Percentiles rank a stretch among this genome's conserved stretches.
Evolutionary conservation across 2,797 vertebrate species (phyloP).

Genomic region (Alcedo quadribrachys): DNA sequence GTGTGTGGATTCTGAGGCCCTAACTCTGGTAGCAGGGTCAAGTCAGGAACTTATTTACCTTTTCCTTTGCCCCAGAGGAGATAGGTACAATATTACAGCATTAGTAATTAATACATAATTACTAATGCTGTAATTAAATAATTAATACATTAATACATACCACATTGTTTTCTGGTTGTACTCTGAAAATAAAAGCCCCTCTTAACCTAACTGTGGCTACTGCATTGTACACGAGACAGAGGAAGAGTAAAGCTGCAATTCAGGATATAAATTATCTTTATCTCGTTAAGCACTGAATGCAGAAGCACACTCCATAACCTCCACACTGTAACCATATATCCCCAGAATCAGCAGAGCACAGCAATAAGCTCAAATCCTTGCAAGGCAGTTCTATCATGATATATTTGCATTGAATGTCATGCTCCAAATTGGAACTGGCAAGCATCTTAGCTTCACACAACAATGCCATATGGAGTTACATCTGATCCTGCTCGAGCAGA

Average conservation of each 20-base stretch:
- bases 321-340: background rate
- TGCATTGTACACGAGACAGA: background rate
- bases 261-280: background rate
- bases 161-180: background rate
- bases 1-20: background rate
- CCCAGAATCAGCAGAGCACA: conserved; percentile 3
- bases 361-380: conserved; percentile 10
- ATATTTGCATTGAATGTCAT: conserved; percentile 63
- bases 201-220: background rate
- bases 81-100: background rate
- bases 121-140: too few relatives aligned
- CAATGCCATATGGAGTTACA: conserved; percentile 79
- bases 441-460: conserved; percentile 39
- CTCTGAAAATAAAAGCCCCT: background rate
- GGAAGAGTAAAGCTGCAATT: background rate
- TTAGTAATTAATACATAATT: too few relatives aligned
- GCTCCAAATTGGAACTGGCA: conserved; percentile 73
- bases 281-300: background rate
- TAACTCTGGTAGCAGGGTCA: background rate
- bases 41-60: background rate
- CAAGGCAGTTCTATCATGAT: conserved; percentile 31
- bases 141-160: too few relatives aligned
- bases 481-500: conserved; percentile 72
- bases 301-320: background rate
- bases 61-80: background rate